phyloP scores from a whole-genome alignment of 2,888 invertebrate genomes.

The Candidula unifasciata region DNA sequence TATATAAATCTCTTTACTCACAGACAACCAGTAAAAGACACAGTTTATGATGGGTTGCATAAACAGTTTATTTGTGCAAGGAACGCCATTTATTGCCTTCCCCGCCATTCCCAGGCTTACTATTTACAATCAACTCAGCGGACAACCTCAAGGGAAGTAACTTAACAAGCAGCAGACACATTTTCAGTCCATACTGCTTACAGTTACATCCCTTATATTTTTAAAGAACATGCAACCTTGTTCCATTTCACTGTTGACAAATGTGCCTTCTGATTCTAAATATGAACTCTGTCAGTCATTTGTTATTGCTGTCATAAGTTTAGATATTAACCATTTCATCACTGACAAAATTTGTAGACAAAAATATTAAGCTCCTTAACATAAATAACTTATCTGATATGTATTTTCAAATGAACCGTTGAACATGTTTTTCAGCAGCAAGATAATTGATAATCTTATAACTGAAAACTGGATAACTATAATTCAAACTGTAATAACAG shows the following conservation, averaged over 20 bases:
- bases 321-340: not conserved
- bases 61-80: conserved; percentile 44
- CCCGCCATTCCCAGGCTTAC: conserved; percentile 34
- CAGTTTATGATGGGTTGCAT: not conserved
- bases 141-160: conserved; percentile 28
- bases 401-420: too few species aligned
- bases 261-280: not conserved
- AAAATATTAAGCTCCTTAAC: too few species aligned
- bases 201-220: not conserved
- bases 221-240: not conserved
- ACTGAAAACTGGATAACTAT: too few species aligned
- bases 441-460: too few species aligned
- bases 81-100: conserved; percentile 37
- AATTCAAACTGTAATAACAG: too few species aligned
- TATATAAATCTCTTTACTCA: too few species aligned
- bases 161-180: not conserved
- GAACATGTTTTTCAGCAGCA: too few species aligned
- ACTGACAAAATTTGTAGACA: too few species aligned
- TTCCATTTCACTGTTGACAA: not conserved
- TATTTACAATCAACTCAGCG: conserved; percentile 33
- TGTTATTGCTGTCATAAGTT: not conserved
- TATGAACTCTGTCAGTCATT: too few species aligned
- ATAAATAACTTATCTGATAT: too few species aligned
- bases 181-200: not conserved
- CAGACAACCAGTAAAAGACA: too few species aligned